Base-by-base conservation (phyloP, 1,140 invertebrate genomes). In the Caerostris extrusa region DNA sequence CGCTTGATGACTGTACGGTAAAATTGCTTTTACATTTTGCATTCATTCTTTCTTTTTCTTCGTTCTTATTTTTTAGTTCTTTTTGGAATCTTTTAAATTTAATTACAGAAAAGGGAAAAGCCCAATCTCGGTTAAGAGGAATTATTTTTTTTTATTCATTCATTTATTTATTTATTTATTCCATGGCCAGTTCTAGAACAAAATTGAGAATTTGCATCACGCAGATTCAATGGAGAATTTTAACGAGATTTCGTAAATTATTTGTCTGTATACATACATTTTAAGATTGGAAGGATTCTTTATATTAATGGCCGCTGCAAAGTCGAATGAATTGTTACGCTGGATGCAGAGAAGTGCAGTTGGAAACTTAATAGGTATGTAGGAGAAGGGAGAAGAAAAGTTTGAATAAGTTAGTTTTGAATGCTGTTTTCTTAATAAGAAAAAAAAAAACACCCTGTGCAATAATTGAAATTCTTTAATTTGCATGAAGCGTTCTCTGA, bases 171-270 rank as follows among this genome's bases (percentile, higher is more conserved):
- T 34, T 34, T 34, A 34, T 34, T 34, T 34, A 34, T 34, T 85
- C 34, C 19, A 10, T 64, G 34, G 60, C 81, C 77, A 55, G 50
- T 93, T 50, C 50, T 53, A 8, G 56, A 12, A 34, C 71, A 34
- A 82, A 89, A 93, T 93, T 88, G n/a, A 58, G 55, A 81, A 93
- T 93, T 93, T 93, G 57, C 56, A 77, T 93, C 92, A 93, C 92
- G 92, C 92, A 93, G 61, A 81, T 93, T 64, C 86, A 89, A 93
- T 81, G 86, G 57, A 85, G 92, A 93, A 93, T 88, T 93, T 69
- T 93, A 88, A 93, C 57, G 92, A 93, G 69, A 87, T 93, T 93
- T 87, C 91, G 17, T 87, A 93, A 93, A 93, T 93, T 93, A 87
- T 86, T 87, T 87, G 91, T 83, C 53, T 86, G 83, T 64, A 71